Percentiles rank a stretch among this genome's conserved stretches.
Conservation (phyloP, 2,888 invertebrate genomes). For the Poecilus cupreus region DNA sequence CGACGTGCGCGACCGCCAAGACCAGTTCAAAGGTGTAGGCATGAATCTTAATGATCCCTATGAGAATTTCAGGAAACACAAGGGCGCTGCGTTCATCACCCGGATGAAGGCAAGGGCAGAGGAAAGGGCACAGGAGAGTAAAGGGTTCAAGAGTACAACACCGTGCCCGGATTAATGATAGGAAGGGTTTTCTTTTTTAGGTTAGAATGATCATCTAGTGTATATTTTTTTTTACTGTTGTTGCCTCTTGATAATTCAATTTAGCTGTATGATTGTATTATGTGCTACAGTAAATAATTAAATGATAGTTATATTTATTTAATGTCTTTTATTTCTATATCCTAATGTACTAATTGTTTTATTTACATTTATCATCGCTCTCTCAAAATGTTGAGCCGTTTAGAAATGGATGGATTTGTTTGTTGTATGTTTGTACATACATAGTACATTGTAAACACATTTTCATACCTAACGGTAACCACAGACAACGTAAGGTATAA, state of each 20-base stretch:
- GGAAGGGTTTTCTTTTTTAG: neutral
- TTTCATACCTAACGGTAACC: no score
- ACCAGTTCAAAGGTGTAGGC: slow-evolving; percentile 96
- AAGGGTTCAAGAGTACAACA: slow-evolving; percentile 57
- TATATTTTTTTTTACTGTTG: slow-evolving; percentile 37
- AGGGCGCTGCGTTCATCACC: slow-evolving; percentile 95
- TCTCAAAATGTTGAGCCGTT: no score
- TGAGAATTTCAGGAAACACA: slow-evolving; percentile 97
- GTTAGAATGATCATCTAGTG: neutral
- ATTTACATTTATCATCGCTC: no score
- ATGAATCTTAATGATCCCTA: slow-evolving; percentile 95
- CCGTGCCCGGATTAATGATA: slow-evolving; percentile 28
- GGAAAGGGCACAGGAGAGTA: slow-evolving; percentile 77
- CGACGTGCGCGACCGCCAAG: slow-evolving; percentile 90
- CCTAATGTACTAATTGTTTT: no score
- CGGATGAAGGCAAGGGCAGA: slow-evolving; percentile 94
- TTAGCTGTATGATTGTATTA: slow-evolving; percentile 29
- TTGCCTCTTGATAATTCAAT: slow-evolving; percentile 2
- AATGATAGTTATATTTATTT: slow-evolving; percentile 14
- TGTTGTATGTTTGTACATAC: no score
- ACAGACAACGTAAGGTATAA: no score
- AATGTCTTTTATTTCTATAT: neutral
- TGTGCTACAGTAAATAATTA: neutral
- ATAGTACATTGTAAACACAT: no score
- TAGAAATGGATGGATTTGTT: no score